A percentile compares a stretch with the other conserved stretches of the same genome.
Evolutionary conservation across 2,113 vertebrate species (phyloP).

Genomic region (Ancistrus triradiatus): DNA sequence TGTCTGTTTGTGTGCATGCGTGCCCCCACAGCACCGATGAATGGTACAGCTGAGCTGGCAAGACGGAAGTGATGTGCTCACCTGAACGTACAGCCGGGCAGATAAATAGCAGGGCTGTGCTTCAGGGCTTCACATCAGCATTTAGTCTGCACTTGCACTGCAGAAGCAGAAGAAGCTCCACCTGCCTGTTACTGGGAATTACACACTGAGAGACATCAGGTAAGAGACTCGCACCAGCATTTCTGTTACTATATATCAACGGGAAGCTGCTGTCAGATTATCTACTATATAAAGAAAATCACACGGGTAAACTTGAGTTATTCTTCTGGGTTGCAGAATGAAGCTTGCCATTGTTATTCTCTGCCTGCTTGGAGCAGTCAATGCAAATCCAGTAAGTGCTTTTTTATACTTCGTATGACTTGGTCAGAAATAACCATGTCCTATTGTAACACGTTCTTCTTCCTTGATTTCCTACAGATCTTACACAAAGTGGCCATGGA

Average conservation of each 20-base stretch:
- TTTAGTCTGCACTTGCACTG: slow-evolving; percentile 11
- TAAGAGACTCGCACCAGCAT: slow-evolving; percentile 1
- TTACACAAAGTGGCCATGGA: slow-evolving; percentile 12
- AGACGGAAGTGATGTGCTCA: slow-evolving; percentile 45
- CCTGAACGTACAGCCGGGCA: slow-evolving; percentile 14
- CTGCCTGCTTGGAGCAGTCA: slow-evolving; percentile 37
- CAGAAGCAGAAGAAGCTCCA: slow-evolving; percentile 11
- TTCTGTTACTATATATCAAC: background rate
- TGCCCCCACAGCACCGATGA: slow-evolving; percentile 26
- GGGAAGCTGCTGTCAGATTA: background rate
- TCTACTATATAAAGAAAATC: background rate
- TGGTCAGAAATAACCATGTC: too few relatives aligned
- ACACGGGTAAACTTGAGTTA: too few relatives aligned
- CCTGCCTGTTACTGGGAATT: slow-evolving; percentile 11
- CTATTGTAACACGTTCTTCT: background rate
- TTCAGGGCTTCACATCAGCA: slow-evolving; percentile 11
- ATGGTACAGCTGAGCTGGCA: slow-evolving; percentile 33
- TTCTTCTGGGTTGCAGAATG: slow-evolving; percentile 41
- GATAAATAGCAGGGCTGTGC: slow-evolving; percentile 44
- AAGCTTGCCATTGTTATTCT: slow-evolving; percentile 31
- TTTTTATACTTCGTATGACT: too few relatives aligned
- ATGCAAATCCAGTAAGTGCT: slow-evolving; percentile 39
- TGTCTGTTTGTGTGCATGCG: slow-evolving; percentile 21
- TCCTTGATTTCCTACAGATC: slow-evolving; percentile 4
- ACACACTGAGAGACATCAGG: slow-evolving; percentile 9